Evolutionary conservation across 2,888 invertebrate genomes (phyloP), one percentile per base, ranked within the genome.

Genomic region (Diarsia mendica): DNA sequence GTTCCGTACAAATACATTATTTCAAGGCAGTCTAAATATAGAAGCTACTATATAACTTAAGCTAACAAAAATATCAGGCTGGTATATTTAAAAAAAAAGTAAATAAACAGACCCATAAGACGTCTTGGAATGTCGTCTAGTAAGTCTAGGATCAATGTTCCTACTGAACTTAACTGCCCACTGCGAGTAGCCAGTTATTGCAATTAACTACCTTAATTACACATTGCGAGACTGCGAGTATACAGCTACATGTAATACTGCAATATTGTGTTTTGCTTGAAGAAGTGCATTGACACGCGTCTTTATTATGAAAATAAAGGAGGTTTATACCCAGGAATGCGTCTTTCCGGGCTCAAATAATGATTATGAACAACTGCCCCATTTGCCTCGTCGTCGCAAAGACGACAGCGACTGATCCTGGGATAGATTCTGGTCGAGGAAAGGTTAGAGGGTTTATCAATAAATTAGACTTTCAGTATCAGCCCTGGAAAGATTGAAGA

Each of bases 111-210:
- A n/a, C n/a, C n/a, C n/a, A 44, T 72, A 61, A 75, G 55, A 46
- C 48, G 55, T 70, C 46, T 72, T 80, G 80, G 75, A 79, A 83
- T 75, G 74, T 72, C n/a, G 75, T 69, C 67, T 65, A 23, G 63
- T 75, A 60, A 46, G 53, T 60, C 33, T 61, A 67, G 72, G 72
- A 83, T 61, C 72, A 72, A 66, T 60, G 77, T 72, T 51, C 69
- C 33, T 55, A 61, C 67, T 69, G 15, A 58, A 63, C 63, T 28
- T 78, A 77, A 55, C 72, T 64, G n/a, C 23, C 18, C 48, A 58
- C 67, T 33, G 44, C 67, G 66, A 28, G 51, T 20, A 49, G 39
- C 68, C 49, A 51, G 68, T 68, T 68, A 48, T 44, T n/a, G 65
- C 72, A 72, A 82, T 69, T 70, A 77, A 58, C 20, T 28, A 69